Evolutionary conservation across 2,888 invertebrate genomes (phyloP), one percentile per base, ranked within the genome.

Genomic region (Eucriotettix oculatus): DNA sequence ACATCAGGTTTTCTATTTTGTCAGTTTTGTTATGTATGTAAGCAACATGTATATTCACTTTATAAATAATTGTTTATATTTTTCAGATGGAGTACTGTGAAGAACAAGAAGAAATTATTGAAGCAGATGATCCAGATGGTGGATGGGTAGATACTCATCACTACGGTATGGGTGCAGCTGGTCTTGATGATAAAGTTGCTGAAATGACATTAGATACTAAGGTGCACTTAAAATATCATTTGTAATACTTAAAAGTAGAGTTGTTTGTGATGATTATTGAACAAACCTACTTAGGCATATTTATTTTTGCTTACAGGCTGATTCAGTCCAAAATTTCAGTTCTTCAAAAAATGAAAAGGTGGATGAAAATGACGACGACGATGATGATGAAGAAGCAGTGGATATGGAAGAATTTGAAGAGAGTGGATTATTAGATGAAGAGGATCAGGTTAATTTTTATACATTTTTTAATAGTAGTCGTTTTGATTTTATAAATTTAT

Each of bases 111-210:
- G 88, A 88, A 69, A 83, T 95, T 52, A 89, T 97, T 67, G 95
- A 94, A 72, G 85, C 85, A 66, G 86, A 86, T 60, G 92, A 88
- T 69, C 85, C 83, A 41, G 87, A 87, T 66, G 94, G 94, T 57
- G 97, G 97, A 41, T 99, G 98, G 98, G 95, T 98, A 1, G 97
- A 98, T 72, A 98, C 98, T 14, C 97, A 98, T 75, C 95, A 96
- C 74, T 91, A 84, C 69, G 85, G 80, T 63, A 71, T 79, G 11
- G 82, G 82, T 56, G 75, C 80, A 56, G 79, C 82, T 52, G 79
- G 82, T 53, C 66, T 87, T 40, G 88, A 88, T 65, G 90, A 90
- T 65, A 88, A 87, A 76, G 71, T 84, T 56, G 80, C 87, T 64
- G 95, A 95, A 71, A 90, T 96, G 90, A 89, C 87, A 0, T 72